Evolutionary conservation across 2,113 vertebrate genomes (phyloP).

Genomic region (Sapayoa aenigma): DNA sequence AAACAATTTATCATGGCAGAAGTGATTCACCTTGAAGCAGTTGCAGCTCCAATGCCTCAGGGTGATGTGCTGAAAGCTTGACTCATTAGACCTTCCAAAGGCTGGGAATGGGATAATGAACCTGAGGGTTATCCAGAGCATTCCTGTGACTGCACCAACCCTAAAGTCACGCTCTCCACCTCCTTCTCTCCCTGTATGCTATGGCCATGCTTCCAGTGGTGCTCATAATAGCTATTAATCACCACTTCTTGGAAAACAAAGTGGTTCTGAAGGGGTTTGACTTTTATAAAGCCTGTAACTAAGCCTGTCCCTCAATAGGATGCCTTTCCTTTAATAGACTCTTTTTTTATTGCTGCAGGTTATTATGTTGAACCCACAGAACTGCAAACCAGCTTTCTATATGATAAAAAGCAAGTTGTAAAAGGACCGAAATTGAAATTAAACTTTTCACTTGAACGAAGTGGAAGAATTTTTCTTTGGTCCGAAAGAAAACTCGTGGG

Average conservation of each 20-base stretch:
- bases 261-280: not conserved
- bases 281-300: not conserved
- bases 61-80: not conserved
- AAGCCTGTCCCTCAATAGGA: not conserved
- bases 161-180: not conserved
- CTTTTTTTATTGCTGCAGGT: not conserved
- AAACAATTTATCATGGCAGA: not conserved
- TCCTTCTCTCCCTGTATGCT: not conserved
- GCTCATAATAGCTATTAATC: not conserved
- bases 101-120: not conserved
- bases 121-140: not conserved
- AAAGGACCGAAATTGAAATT: not conserved
- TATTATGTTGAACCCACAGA: not conserved
- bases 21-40: not conserved
- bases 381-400: not conserved
- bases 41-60: not conserved
- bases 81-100: not conserved
- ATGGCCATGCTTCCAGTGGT: accelerated
- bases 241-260: not conserved
- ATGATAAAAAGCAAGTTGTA: not conserved
- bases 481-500: not conserved
- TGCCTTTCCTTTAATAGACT: not conserved
- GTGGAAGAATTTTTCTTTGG: not conserved
- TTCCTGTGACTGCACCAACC: not conserved
- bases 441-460: not conserved